These are phyloP conservation scores for Ara ararauna DNA, from an alignment of 2,797 vertebrate genomes.

Conservation along the genomic window DNA sequence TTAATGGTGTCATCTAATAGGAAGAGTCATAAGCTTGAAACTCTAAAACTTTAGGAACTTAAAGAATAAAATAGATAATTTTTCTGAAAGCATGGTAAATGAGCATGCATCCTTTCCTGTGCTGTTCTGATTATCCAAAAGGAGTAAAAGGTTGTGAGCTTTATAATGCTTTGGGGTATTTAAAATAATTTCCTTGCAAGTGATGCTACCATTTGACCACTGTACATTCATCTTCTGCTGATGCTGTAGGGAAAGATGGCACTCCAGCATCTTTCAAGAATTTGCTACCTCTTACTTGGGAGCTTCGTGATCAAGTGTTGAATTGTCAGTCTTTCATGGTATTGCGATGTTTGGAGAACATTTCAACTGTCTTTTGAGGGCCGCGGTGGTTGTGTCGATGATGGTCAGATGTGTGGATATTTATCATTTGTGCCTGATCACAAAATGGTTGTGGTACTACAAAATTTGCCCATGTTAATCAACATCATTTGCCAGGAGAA, in stretches of 20 bases:
- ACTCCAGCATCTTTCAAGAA: neutral
- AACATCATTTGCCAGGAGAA: neutral
- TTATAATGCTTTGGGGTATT: neutral
- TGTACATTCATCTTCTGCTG: neutral
- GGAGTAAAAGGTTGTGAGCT: neutral
- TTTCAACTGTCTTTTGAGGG: neutral
- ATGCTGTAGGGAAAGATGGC: neutral
- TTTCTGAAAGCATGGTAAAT: neutral
- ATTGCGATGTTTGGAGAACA: neutral
- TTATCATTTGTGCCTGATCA: neutral
- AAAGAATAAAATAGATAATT: neutral
- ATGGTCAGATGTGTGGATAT: neutral
- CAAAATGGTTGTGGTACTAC: neutral
- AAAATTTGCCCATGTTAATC: neutral
- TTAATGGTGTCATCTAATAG: neutral
- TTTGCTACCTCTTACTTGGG: accelerated
- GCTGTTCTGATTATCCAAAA: neutral
- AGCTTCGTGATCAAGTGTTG: neutral
- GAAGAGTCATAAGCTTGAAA: neutral
- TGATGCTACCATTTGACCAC: neutral
- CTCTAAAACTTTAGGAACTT: neutral
- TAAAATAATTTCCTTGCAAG: neutral
- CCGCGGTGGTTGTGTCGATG: accelerated
- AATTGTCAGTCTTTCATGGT: neutral
- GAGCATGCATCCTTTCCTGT: neutral